A percentile compares a stretch with the other conserved stretches of the same genome.
These are phyloP conservation scores for Tachuris rubrigastra DNA, from an alignment of 2,113 vertebrate species.

Conservation along the genomic window DNA sequence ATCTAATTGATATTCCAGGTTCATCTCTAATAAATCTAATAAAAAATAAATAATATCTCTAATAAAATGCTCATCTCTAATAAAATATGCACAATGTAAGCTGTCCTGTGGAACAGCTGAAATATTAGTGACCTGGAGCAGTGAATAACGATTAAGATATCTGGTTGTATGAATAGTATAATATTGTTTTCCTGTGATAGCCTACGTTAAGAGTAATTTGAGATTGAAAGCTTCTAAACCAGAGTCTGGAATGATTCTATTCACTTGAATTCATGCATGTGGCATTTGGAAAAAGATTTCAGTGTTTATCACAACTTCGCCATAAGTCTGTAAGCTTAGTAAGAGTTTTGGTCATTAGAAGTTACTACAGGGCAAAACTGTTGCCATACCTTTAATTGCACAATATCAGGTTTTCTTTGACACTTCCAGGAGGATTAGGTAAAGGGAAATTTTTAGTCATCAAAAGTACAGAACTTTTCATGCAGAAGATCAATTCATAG, in stretches of 20 bases:
- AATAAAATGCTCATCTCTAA: neutral
- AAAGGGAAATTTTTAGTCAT: neutral
- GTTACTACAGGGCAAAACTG: neutral
- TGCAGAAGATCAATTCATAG: neutral
- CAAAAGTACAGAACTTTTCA: neutral
- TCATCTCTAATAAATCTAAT: neutral
- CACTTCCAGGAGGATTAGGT: neutral
- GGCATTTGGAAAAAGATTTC: neutral
- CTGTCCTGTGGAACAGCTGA: neutral
- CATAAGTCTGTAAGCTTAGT: neutral
- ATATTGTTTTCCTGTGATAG: neutral
- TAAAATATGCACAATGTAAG: neutral
- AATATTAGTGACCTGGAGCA: neutral
- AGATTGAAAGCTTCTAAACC: neutral
- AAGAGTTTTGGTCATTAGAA: neutral
- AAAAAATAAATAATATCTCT: no score
- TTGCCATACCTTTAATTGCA: neutral
- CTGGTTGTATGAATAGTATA: neutral
- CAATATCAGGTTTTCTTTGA: neutral
- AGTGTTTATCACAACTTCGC: neutral
- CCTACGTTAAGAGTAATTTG: neutral
- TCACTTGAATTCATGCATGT: neutral
- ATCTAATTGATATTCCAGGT: neutral
- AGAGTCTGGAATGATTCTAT: neutral
- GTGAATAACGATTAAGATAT: neutral